Base-by-base conservation (phyloP, 2,113 vertebrate genomes). In the Vireo altiloquus region DNA sequence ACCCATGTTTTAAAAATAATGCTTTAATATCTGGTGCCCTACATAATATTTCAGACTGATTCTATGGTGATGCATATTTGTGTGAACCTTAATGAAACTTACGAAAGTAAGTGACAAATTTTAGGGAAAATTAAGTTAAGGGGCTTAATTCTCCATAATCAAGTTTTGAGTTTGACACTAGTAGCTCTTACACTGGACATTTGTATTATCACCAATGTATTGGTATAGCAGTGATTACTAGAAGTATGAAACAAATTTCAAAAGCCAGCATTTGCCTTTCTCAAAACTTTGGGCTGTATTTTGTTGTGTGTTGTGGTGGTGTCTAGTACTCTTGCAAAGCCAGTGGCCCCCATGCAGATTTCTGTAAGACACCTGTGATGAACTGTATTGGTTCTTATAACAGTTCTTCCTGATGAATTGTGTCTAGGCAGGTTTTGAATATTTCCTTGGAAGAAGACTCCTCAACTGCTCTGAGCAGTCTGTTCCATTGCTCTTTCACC, bases 51-150 rank as follows among this genome's bases (percentile, higher is more conserved):
- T 84, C 30, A 25, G 25, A 52, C 56, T 89, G 61, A 71, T 89
- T 92, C 27, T 59, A 23, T 44, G 16, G 31, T 78, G 44, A 74
- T 60, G 49, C 21, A 13, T 92, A 71, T 85, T 94, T 69, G 19
- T 1, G 1, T 76, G 75, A 93, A 72, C 15, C 37, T 69, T 72
- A 89, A 79, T 79, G 70, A 95, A 65, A 72, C 79, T 64, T 82
- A 57, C 6, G 60, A 80, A 90, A 86, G 15, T 68, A 82, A 68
- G 70, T 90, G 68, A 57, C 40, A 87, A 80, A 65, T 86, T 94
- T 89, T 70, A 88, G 52, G 70, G 53, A 50, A 94, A 93, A 92
- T 92, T 82, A 23, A 68, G 72, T 81, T 80, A 88, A 90, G 71
- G 88, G 54, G 18, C 42, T 94, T 92, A 85, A 76, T 77, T 85